These are phyloP conservation scores for Oreochromis niloticus DNA, from an alignment of 2,113 vertebrate genomes.

Conservation along the genomic window DNA sequence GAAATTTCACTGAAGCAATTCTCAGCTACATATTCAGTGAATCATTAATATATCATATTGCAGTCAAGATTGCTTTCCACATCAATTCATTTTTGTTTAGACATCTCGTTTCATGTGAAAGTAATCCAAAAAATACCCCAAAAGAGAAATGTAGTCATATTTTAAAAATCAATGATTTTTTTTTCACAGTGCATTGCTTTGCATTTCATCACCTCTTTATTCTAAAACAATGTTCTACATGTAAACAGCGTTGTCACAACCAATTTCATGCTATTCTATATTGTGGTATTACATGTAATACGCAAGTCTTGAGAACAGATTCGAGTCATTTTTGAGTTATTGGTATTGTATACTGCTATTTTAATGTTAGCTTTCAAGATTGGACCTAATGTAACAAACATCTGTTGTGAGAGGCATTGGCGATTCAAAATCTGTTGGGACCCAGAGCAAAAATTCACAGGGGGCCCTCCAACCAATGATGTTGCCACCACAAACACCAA, in stretches of 20 bases:
- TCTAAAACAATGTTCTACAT: not conserved
- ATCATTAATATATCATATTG: constrained; percentile 52
- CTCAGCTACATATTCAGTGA: constrained; percentile 38
- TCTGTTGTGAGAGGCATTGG: not conserved
- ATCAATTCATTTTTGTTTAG: constrained; percentile 43
- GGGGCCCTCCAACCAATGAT: not conserved
- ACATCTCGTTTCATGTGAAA: constrained; percentile 22
- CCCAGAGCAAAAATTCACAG: rapidly evolving
- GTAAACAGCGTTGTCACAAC: not conserved
- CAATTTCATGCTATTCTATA: not conserved
- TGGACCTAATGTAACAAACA: not conserved
- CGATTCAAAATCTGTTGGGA: not conserved
- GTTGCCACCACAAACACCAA: not conserved
- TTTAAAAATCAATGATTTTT: not conserved
- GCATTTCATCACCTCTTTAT: constrained; percentile 7
- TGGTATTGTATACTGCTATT: not conserved
- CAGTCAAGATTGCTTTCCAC: constrained; percentile 48
- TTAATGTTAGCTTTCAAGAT: not conserved
- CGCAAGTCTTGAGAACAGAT: not conserved
- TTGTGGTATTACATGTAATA: not conserved
- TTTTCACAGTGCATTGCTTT: not conserved
- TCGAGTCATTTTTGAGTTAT: not conserved
- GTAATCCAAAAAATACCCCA: constrained; percentile 15
- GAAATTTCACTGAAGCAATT: constrained; percentile 43
- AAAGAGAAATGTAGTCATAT: constrained; percentile 31